Percentiles rank a stretch among this genome's conserved stretches.
phyloP scores from a whole-genome alignment of 30 jellyfish, hydroid and myxozoan genomes.

The Chironex yamaguchii region DNA sequence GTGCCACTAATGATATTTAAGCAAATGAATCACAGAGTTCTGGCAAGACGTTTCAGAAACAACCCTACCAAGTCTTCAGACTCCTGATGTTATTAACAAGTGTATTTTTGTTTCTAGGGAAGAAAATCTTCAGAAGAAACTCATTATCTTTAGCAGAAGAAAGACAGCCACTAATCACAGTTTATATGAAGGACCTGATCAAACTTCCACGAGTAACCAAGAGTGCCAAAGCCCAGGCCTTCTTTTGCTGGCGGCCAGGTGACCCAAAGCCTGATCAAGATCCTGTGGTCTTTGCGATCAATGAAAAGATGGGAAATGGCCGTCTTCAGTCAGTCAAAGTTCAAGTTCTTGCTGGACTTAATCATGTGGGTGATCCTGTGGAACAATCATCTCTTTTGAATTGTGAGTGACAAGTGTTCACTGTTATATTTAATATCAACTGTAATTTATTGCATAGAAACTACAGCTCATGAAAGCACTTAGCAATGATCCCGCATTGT shows the following conservation, averaged over 20 bases:
- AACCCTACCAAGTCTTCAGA: no score
- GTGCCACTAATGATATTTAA: no score
- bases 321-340: neutral
- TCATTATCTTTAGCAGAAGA: slow-evolving; percentile 59
- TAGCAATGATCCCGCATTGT: no score
- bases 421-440: no score
- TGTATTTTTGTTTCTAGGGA: slow-evolving; percentile 50
- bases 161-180: slow-evolving; percentile 45
- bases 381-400: neutral
- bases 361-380: neutral
- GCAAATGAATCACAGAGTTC: no score
- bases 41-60: no score
- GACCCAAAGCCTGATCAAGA: slow-evolving; percentile 54
- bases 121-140: slow-evolving; percentile 61
- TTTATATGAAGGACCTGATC: slow-evolving; percentile 42
- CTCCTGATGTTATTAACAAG: no score
- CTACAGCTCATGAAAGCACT: no score
- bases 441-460: no score
- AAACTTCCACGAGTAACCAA: slow-evolving; percentile 28
- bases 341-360: neutral
- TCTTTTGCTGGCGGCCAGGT: slow-evolving; percentile 69
- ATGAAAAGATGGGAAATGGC: neutral
- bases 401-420: no score
- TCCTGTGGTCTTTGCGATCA: neutral
- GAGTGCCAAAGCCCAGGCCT: slow-evolving; percentile 66